phyloP scores from a whole-genome alignment of 2,797 vertebrate species.

The Pseudochaenichthys georgianus region DNA sequence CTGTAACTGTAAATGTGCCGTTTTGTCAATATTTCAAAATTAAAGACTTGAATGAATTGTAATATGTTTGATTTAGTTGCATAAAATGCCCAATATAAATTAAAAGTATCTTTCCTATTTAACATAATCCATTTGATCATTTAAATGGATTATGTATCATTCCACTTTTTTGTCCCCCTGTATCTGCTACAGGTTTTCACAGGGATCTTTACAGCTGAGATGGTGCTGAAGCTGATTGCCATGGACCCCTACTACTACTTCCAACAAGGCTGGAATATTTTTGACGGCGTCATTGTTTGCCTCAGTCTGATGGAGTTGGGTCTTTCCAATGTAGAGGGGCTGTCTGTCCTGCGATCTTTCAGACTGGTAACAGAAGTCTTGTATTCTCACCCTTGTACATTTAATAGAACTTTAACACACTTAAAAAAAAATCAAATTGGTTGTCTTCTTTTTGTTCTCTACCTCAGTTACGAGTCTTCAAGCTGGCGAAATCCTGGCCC shows the following conservation, averaged over 20 bases:
- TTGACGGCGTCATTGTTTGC: conserved; percentile 96
- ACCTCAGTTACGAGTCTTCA: conserved; percentile 93
- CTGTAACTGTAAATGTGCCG: too few species aligned
- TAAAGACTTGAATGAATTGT: too few species aligned
- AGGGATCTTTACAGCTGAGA: conserved; percentile 97
- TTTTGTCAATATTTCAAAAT: too few species aligned
- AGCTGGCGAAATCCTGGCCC: conserved; percentile 98
- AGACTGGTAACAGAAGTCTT: conserved; percentile 88
- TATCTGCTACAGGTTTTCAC: conserved; percentile 90
- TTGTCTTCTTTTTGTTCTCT: conserved; percentile 16
- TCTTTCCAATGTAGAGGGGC: conserved; percentile 94
- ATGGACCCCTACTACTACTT: conserved; percentile 98
- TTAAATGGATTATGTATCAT: too few species aligned
- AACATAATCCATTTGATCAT: neutral
- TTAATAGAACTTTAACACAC: neutral
- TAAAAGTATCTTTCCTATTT: neutral
- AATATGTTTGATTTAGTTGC: neutral
- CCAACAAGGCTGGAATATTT: conserved; percentile 99
- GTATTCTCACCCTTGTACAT: neutral
- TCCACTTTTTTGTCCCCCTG: neutral
- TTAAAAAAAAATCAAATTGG: neutral
- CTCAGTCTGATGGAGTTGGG: conserved; percentile 98
- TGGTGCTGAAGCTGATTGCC: conserved; percentile 96
- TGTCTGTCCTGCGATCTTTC: conserved; percentile 97
- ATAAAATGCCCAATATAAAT: neutral